Evolutionary conservation across 1,140 invertebrate genomes (phyloP).

Genomic region (Drosophila rufa): DNA sequence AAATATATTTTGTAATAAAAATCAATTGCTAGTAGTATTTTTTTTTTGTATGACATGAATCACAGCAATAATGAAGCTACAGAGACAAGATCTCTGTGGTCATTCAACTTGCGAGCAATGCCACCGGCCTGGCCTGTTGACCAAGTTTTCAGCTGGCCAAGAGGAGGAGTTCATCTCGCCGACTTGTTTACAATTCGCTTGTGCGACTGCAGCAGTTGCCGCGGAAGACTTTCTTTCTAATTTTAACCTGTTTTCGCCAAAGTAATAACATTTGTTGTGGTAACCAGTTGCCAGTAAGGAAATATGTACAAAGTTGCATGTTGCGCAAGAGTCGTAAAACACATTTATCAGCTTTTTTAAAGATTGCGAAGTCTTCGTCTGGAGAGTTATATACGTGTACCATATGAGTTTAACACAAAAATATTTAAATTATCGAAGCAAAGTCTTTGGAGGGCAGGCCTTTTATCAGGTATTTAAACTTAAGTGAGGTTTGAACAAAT

Average conservation of each 20-base stretch:
- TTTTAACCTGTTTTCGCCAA: conserved; percentile 64
- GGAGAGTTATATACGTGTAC: background rate
- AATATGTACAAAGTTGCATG: conserved; percentile 29
- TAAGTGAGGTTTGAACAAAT: background rate
- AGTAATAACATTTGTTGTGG: conserved; percentile 33
- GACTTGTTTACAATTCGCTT: conserved; percentile 68
- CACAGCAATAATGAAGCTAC: conserved; percentile 2
- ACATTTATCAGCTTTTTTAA: conserved; percentile 6
- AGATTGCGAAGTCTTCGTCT: background rate
- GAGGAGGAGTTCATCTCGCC: conserved; percentile 12
- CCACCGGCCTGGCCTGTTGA: conserved; percentile 28
- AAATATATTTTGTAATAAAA: background rate
- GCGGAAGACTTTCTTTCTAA: conserved; percentile 74
- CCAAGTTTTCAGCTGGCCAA: conserved; percentile 57
- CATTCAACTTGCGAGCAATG: conserved; percentile 64
- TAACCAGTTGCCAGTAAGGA: conserved; percentile 40
- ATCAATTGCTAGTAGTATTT: background rate
- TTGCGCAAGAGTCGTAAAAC: conserved; percentile 30
- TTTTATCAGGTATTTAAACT: too few species aligned
- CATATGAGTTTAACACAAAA: background rate
- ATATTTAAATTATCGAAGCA: background rate
- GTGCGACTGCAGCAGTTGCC: conserved; percentile 26
- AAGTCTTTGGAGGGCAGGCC: too few species aligned
- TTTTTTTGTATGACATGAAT: background rate
- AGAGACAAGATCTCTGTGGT: conserved; percentile 42